Percentiles rank a stretch among this genome's conserved stretches.
phyloP scores from a whole-genome alignment of 2,888 invertebrate species.

The Lapara coniferarum region DNA sequence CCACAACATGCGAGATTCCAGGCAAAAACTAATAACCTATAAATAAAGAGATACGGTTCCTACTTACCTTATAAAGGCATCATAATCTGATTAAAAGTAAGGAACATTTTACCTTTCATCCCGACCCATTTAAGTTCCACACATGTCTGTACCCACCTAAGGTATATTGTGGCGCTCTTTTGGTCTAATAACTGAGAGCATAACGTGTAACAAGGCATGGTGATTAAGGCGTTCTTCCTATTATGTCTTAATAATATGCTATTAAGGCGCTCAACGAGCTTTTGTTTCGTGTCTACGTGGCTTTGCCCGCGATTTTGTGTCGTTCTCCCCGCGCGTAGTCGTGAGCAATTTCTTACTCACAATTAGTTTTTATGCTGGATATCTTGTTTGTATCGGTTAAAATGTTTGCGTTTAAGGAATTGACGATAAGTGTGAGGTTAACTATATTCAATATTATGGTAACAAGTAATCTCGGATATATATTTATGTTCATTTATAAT shows the following conservation, averaged over 20 bases:
- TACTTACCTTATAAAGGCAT: background rate
- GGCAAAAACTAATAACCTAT: background rate
- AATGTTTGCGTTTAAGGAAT: background rate
- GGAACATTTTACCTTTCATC: constrained; percentile 29
- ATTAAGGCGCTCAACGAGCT: constrained; percentile 24
- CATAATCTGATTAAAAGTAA: constrained; percentile 23
- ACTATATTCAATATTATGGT: too few species aligned
- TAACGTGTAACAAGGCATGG: constrained; percentile 16
- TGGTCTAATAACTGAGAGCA: constrained; percentile 10
- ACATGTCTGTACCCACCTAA: constrained; percentile 1
- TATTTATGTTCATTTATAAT: too few species aligned
- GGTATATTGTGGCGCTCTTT: constrained; percentile 10
- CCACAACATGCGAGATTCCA: too few species aligned
- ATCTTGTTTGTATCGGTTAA: background rate
- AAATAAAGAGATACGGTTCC: background rate
- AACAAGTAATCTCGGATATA: too few species aligned
- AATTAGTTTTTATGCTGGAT: constrained; percentile 5
- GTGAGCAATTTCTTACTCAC: constrained; percentile 13
- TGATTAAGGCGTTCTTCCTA: constrained; percentile 24
- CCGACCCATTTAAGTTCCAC: constrained; percentile 15
- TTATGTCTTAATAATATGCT: constrained; percentile 24
- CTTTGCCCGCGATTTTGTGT: constrained; percentile 16
- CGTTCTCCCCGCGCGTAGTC: background rate
- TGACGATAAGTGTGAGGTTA: too few species aligned
- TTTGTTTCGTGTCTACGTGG: constrained; percentile 19